Base-by-base conservation (phyloP, 2,113 vertebrate species). In the Philantomba maxwellii region DNA sequence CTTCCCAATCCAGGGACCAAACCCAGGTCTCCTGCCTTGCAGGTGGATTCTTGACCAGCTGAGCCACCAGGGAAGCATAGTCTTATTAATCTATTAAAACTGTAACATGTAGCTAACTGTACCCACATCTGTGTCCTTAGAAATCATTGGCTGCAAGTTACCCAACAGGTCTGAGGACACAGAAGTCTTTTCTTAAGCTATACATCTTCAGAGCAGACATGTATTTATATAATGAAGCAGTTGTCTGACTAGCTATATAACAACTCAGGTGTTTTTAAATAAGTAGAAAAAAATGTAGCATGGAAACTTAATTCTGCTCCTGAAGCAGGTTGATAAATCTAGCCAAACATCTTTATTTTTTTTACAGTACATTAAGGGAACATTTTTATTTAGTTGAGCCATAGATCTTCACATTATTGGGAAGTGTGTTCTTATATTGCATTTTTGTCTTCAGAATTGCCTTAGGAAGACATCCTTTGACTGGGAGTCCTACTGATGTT, bases 391-490 rank as follows among this genome's bases (percentile, higher is more conserved):
- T 98, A 98, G 97, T 96, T 58, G 87, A 97, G 93, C 97, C 97
- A 97, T 98, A 98, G 97, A 98, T 98, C 98, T 99, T 98, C 96
- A 95, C 97, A 97, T 98, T 98, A 98, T 97, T 98, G 98, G 98
- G 97, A 98, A 98, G 97, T 93, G 96, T 97, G 95, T 95, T 98
- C 95, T 97, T 98, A 98, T 95, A 98, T 95, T 97, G 98, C 97
- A 94, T 98, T 98, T 98, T 98, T 97, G 91, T 98, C 98, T 98
- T 97, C 97, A 96, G 91, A 98, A 98, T 86, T 97, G 97, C 98
- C 95, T 97, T 85, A 94, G 97, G 98, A 98, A 98, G 98, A 96
- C 97, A 98, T 98, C 93, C 96, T 89, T 96, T 98, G 78, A 58
- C 97, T 97, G 93, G 86, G 90, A 91, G 96, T 93, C 98, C 97